Base-by-base conservation (phyloP, 2,888 invertebrate species). In the Acronicta alni region DNA sequence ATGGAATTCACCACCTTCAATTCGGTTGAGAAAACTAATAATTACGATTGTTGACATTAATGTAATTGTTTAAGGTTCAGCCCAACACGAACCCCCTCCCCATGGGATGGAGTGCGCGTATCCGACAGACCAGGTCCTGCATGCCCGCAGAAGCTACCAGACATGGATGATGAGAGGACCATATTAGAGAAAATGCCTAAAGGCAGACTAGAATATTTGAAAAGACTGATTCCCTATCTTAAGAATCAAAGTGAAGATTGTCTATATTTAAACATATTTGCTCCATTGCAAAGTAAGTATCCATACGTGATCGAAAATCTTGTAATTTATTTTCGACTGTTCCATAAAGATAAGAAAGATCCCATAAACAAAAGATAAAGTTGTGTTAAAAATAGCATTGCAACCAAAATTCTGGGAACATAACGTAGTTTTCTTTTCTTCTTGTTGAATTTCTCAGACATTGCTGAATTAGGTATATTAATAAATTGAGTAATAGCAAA, bases 161-260 rank as follows among this genome's bases (percentile, higher is more conserved):
- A 97, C 89, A 95, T 98, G 72, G 95, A 95, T 80, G 98, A 98
- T 85, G 97, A 97, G 90, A 97, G 97, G 82, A 96, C 96, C 80
- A 97, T 97, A 51, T 95, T 98, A 87, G 96, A 96, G 83, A 96
- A 96, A 87, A 98, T 99, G 97, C 98, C 99, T 73, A 96, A 96
- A 84, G 99, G 98, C 77, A 95, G 98, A 84, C 95, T 98, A 91
- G 98, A 98, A 89, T 98, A 98, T 91, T 95, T 99, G 76, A 97
- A 97, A 94, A 96, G 98, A 88, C 95, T 99, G 92, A 95, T 98
- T 89, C 98, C 98, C 77, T 97, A 97, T 94, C 96, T 99, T 89
- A 96, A 96, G 92, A 97, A 98, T 93, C 99, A 99, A 95, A 98
- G 97, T 89, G 99, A 99, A 95, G 99, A 99, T 95, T 99, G 99